Base-by-base conservation (phyloP, 2,113 vertebrate genomes). In the Hemiprocne comata region DNA sequence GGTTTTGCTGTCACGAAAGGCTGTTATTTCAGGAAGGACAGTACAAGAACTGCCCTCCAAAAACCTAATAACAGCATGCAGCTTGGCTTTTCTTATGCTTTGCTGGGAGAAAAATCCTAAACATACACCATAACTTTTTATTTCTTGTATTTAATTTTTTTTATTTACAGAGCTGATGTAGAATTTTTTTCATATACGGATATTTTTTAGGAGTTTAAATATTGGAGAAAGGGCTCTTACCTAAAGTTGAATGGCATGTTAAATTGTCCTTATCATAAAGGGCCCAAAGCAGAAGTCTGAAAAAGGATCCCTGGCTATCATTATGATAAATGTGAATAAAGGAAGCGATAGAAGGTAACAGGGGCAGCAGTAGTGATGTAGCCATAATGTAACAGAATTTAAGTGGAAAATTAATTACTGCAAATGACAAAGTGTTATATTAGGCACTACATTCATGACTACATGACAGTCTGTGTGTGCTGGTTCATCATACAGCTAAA, bases 21-120 rank as follows among this genome's bases (percentile, higher is more conserved):
- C 75, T 96, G 69, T 87, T 89, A 95, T 94, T 93, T 86, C 66
- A 75, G 58, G 76, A 96, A 94, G 88, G 92, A 93, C 65, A 93
- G 50, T 72, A 91, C 72, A 93, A 86, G 42, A 96, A 72, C 20
- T 77, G 65, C 77, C 79, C 84, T 92, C 84, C 82, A 87, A 31
- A 86, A 65, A 87, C 11, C 11, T 73, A 89, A 65, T 42, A 88
- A 53, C 72, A 90, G 38, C 34, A 72, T 36, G 20, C 33, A 89
- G 51, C 44, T 94, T 72, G 53, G 21, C 8, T 48, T 94, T 93
- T 80, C 17, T 53, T 75, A 31, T 21, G 28, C 21, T 87, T 86
- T 81, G 6, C 15, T 48, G 13, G 10, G 19, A 72, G 53, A 87
- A 90, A 62, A 79, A 17, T 31, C 16, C 60, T 48, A 82, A 90